Evolutionary conservation across 2,797 vertebrate genomes (phyloP).

Genomic region (Brotogeris chrysoptera): DNA sequence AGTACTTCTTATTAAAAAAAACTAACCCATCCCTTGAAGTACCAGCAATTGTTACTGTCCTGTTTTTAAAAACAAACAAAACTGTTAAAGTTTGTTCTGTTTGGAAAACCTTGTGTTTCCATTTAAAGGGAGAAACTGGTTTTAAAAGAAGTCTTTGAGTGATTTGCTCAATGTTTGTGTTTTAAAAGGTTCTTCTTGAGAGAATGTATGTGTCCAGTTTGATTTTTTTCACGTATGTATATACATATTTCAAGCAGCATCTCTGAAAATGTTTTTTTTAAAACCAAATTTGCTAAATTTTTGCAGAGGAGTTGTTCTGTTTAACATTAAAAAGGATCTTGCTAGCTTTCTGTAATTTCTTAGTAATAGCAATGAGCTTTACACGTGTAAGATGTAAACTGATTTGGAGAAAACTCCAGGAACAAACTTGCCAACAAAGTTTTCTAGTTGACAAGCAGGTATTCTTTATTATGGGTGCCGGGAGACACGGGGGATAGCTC

Average conservation of each 20-base stretch:
- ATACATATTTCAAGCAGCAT: not conserved
- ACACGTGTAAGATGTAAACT: not conserved
- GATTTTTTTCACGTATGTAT: not conserved
- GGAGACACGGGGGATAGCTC: too few relatives aligned
- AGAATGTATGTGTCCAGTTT: not conserved
- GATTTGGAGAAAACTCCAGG: too few relatives aligned
- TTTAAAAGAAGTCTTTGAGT: not conserved
- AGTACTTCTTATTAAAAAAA: not conserved
- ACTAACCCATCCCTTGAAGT: not conserved
- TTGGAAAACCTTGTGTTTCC: not conserved
- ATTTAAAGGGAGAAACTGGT: not conserved
- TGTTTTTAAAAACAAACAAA: not conserved
- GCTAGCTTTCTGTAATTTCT: not conserved
- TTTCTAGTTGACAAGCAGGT: too few relatives aligned
- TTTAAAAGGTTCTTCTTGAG: not conserved
- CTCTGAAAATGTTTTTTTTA: not conserved
- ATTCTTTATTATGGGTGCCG: too few relatives aligned
- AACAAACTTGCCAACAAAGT: too few relatives aligned
- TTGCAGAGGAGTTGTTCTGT: not conserved
- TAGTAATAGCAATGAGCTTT: not conserved
- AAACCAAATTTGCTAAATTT: not conserved
- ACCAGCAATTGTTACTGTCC: not conserved
- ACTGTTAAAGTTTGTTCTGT: not conserved
- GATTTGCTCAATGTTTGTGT: not conserved
- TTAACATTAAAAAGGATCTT: not conserved